Evolutionary conservation across 2,888 invertebrate genomes (phyloP), one percentile per base, ranked within the genome.

Genomic region (Eupsilia transversa): DNA sequence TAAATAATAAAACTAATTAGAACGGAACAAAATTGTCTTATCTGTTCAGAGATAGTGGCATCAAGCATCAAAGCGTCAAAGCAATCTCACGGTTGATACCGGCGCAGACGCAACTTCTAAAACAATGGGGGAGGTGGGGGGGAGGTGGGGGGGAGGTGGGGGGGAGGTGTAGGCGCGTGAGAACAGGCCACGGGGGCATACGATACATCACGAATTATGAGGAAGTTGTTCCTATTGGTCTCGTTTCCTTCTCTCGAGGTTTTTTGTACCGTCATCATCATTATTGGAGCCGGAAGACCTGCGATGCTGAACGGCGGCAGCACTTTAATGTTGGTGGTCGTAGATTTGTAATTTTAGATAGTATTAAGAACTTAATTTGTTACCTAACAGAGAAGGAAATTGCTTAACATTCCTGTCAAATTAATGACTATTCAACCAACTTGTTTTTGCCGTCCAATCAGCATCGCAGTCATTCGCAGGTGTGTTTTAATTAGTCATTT

Each of bases 181-280:
- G 92, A 92, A 90, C 86, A 87, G 91, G 90, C 89, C 91, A 92
- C 87, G 89, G 85, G 91, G 92, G 88, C 92, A 91, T 81, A 81
- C 81, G 83, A 77, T 74, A 86, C 85, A 86, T 86, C 87, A 88
- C 88, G 79, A 86, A 84, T 84, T 84, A 87, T 85, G 83, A 87
- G 86, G 87, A 89, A 87, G 81, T 75, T 67, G 80, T 87, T 87
- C 84, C 84, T 85, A 84, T 88, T 79, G 80, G 77, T 84, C 79
- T 83, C 63, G 46, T 77, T 87, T 83, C 80, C 71, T 66, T 60
- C 3, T 49, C 60, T 72, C 23, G n/a, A 64, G 14, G 38, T 76
- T 74, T 75, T 72, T 84, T 72, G 35, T 72, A 65, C 41, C 14
- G 65, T 72, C 80, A 80, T 81, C 82, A 81, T 81, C 66, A 79